Evolutionary conservation across 2,113 vertebrate genomes (phyloP), one percentile per base, ranked within the genome.

Genomic region (Corynorhinus townsendii): DNA sequence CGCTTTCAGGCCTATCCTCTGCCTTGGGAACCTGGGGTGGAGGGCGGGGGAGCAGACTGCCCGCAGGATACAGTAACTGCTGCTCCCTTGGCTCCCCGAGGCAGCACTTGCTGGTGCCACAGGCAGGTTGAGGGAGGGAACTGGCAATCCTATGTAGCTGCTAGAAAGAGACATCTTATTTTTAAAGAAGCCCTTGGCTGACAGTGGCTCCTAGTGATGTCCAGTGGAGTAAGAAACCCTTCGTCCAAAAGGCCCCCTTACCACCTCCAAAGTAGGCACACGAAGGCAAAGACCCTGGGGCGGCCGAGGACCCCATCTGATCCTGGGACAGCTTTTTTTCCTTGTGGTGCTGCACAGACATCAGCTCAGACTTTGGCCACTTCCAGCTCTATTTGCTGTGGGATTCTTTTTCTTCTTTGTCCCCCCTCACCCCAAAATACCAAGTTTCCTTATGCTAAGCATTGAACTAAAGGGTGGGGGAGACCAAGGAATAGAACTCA

Each of bases 401-500:
- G 52, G 79, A 62, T 95, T 94, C 33, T 52, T 84, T 89, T 54
- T 16, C 56, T 89, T 86, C 16, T 69, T 40, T 89, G 38, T 47
- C 26, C 9, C 33, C 0, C 16, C 38, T 22, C 8, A 38, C 30
- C n/a, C 30, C 24, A 16, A 30, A 86, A 93, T 66, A 40, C 38
- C 40, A 4, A n/a, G 33, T 93, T 95, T 86, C n/a, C 38, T 96
- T 93, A 52, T 64, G 79, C 49, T 84, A 89, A 73, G 64, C 95
- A 89, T 38, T 68, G 86, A 94, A 92, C 85, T 64, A 76, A 90
- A 80, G 76, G 59, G 35, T 86, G 43, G 38, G 68, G 45, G 68
- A 91, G 90, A 95, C 84, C 82, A 91, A 93, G 72, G 76, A 95
- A 76, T 91, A 83, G 90, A 90, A 88, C 35, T 91, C 95, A 71